Evolutionary conservation across 2,797 vertebrate genomes (phyloP).

Genomic region (Gymnoscopelus braueri): DNA sequence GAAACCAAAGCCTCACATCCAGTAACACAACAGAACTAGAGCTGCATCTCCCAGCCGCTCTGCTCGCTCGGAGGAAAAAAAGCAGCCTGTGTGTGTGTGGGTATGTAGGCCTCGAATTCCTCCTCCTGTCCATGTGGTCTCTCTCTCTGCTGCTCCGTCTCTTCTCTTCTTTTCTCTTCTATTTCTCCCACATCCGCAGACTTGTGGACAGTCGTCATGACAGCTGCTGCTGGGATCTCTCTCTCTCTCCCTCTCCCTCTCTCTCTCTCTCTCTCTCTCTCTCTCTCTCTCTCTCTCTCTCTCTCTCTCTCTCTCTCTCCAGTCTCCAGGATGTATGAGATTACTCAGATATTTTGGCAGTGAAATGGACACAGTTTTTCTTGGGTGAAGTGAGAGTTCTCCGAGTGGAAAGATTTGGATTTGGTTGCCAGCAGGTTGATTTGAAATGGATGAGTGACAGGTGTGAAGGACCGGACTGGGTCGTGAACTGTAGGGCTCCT

Average conservation of each 20-base stretch:
- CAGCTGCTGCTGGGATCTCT: constrained; percentile 12
- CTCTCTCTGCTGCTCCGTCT: constrained; percentile 26
- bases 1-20: constrained; percentile 47
- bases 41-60: background rate
- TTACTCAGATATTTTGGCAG: constrained; percentile 39
- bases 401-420: constrained; percentile 10
- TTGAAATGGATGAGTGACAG: constrained; percentile 7
- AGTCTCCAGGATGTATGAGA: constrained; percentile 31
- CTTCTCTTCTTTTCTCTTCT: constrained; percentile 41
- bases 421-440: constrained; percentile 21
- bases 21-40: constrained; percentile 17
- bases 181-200: background rate
- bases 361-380: constrained; percentile 27
- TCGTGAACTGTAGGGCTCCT: background rate
- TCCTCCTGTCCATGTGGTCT: constrained; percentile 49
- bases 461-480: background rate
- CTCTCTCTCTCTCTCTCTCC: constrained; percentile 7
- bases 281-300: background rate
- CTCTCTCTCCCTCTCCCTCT: constrained; percentile 2
- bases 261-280: constrained; percentile 4
- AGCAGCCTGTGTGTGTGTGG: constrained; percentile 33
- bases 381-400: constrained; percentile 17
- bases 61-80: constrained; percentile 37
- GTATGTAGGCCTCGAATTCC: constrained; percentile 65
- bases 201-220: constrained; percentile 6